Evolutionary conservation across 2,888 invertebrate species (phyloP).

Genomic region (Chironomus tentans): DNA sequence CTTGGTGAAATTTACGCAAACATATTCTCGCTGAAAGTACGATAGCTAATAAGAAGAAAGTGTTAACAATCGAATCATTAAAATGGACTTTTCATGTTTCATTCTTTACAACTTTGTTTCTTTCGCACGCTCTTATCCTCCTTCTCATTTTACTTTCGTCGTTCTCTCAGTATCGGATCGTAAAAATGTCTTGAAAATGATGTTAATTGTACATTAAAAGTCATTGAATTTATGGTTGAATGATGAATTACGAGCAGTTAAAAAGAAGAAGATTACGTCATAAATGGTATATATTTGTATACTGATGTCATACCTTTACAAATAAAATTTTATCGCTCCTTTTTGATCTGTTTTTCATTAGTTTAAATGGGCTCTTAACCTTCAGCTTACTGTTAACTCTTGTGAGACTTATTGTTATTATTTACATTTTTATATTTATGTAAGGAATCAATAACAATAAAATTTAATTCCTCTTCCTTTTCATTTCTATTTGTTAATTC

Average conservation of each 20-base stretch:
- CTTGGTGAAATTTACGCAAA: neutral
- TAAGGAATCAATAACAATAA: too few species aligned
- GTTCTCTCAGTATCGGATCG: neutral
- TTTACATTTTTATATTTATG: too few species aligned
- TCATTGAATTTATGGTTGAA: constrained; percentile 8
- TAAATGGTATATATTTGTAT: neutral
- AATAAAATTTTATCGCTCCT: neutral
- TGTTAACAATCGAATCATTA: neutral
- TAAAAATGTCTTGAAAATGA: neutral
- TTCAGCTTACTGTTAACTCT: neutral
- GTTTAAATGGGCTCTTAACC: too few species aligned
- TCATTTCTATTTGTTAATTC: too few species aligned
- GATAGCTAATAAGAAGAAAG: neutral
- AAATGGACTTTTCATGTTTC: constrained; percentile 15
- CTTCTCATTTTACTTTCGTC: too few species aligned
- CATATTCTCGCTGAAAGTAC: neutral
- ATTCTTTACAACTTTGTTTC: neutral
- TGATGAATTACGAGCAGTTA: constrained; percentile 19
- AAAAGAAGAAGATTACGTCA: neutral
- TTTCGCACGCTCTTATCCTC: neutral
- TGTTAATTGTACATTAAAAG: constrained; percentile 21
- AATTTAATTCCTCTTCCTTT: too few species aligned
- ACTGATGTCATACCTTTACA: neutral
- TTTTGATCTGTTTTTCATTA: neutral
- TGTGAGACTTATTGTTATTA: too few species aligned